phyloP scores from a whole-genome alignment of 2,888 invertebrate genomes.

The Dasypogon diadema region DNA sequence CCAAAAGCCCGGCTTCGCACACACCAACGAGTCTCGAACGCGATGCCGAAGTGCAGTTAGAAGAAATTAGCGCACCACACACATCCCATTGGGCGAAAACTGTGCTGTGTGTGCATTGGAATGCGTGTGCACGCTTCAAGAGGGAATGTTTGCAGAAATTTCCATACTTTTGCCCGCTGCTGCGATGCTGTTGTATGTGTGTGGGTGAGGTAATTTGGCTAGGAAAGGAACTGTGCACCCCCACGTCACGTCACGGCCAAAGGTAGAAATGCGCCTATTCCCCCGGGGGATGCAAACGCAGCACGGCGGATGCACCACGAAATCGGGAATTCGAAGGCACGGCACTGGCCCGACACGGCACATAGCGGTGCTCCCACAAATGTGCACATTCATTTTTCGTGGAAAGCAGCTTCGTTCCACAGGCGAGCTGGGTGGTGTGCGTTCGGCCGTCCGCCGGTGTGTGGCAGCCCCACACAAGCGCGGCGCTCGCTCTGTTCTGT shows the following conservation, averaged over 20 bases:
- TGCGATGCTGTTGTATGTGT: constrained; percentile 1
- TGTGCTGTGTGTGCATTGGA: constrained; percentile 25
- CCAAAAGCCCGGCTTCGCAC: background rate
- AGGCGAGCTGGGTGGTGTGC: too few relatives aligned
- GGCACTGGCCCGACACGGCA: too few relatives aligned
- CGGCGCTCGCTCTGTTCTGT: background rate
- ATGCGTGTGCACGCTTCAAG: background rate
- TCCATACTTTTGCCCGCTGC: too few relatives aligned
- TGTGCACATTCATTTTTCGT: constrained; percentile 33
- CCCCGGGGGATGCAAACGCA: background rate
- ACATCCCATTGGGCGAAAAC: background rate
- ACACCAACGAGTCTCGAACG: background rate
- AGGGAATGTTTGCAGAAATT: too few relatives aligned
- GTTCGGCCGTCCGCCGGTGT: too few relatives aligned
- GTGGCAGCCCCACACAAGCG: background rate
- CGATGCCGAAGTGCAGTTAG: constrained; percentile 16
- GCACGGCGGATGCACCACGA: too few relatives aligned
- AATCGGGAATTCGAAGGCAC: background rate
- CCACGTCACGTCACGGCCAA: constrained; percentile 34
- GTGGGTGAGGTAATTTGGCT: constrained; percentile 23
- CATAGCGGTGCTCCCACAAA: background rate
- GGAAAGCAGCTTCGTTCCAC: constrained; percentile 2
- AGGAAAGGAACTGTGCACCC: constrained; percentile 8
- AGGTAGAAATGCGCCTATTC: constrained; percentile 13
- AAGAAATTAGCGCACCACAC: constrained; percentile 22